Conservation (phyloP, 1,140 invertebrate species). For the Aphis gossypii region DNA sequence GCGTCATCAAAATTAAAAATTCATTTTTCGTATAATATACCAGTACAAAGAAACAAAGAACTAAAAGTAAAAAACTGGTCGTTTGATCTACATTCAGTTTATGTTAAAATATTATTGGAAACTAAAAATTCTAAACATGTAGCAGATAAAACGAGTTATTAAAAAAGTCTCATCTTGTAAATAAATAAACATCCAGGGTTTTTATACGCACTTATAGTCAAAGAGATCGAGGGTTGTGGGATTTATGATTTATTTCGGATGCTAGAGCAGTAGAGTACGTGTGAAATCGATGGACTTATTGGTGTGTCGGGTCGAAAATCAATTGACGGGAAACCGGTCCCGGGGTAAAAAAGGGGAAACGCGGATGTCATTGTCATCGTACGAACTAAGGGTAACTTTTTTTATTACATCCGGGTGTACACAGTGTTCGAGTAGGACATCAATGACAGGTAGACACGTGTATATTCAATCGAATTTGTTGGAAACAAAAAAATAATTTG, state of each 20-base stretch:
- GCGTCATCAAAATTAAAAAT: background rate
- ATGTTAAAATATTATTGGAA: background rate
- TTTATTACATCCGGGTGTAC: background rate
- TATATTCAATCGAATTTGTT: background rate
- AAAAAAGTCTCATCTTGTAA: background rate
- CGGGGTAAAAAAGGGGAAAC: background rate
- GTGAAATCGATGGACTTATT: conserved; percentile 58
- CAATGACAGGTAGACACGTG: conserved; percentile 51
- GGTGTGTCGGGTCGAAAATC: conserved; percentile 50
- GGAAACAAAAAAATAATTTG: background rate
- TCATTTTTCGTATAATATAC: background rate
- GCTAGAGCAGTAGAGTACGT: conserved; percentile 56
- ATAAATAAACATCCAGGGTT: conserved; percentile 32
- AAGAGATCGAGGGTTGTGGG: conserved; percentile 27
- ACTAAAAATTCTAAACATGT: background rate
- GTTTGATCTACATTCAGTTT: background rate
- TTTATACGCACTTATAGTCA: conserved; percentile 22
- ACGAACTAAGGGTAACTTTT: conserved; percentile 20
- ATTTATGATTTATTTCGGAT: conserved; percentile 54
- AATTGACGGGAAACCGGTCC: conserved; percentile 54
- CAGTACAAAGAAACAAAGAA: background rate
- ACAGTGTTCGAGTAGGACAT: conserved; percentile 42
- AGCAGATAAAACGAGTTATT: background rate
- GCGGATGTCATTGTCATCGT: conserved; percentile 47
- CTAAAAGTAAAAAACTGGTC: background rate